phyloP scores from a whole-genome alignment of 30 jellyfish, hydroid and myxozoan species.

The Rhopilema esculentum region DNA sequence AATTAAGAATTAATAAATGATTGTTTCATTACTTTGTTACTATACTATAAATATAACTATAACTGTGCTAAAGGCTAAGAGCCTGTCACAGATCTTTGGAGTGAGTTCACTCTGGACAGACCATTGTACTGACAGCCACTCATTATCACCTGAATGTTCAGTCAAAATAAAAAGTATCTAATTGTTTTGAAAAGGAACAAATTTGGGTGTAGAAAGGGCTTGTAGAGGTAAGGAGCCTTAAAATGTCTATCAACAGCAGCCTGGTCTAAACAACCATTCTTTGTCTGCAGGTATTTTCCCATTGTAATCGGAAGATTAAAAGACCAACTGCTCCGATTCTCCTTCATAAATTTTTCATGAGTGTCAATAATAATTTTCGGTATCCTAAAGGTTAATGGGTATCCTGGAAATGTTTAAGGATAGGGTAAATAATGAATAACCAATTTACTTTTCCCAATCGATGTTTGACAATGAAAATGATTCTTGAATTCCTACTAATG shows the following conservation, averaged over 20 bases:
- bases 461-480: too few relatives aligned
- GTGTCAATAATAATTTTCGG: neutral
- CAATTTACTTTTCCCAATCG: too few relatives aligned
- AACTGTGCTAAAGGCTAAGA: too few relatives aligned
- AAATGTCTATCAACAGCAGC: neutral
- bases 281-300: constrained; percentile 42
- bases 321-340: constrained; percentile 48
- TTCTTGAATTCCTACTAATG: neutral
- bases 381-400: neutral
- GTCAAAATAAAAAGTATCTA: neutral
- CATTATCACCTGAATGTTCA: neutral
- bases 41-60: too few relatives aligned
- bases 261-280: constrained; percentile 12
- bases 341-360: constrained; percentile 56
- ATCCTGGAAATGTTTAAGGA: too few relatives aligned
- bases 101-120: too few relatives aligned
- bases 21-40: too few relatives aligned
- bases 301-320: constrained; percentile 36
- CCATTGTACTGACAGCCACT: too few relatives aligned
- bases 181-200: neutral
- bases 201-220: neutral
- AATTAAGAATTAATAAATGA: too few relatives aligned
- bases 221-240: neutral
- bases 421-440: too few relatives aligned
- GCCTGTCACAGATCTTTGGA: too few relatives aligned